A percentile compares a stretch with the other conserved stretches of the same genome.
Evolutionary conservation across 2,797 vertebrate genomes (phyloP).

Genomic region (Rhinella marina): DNA sequence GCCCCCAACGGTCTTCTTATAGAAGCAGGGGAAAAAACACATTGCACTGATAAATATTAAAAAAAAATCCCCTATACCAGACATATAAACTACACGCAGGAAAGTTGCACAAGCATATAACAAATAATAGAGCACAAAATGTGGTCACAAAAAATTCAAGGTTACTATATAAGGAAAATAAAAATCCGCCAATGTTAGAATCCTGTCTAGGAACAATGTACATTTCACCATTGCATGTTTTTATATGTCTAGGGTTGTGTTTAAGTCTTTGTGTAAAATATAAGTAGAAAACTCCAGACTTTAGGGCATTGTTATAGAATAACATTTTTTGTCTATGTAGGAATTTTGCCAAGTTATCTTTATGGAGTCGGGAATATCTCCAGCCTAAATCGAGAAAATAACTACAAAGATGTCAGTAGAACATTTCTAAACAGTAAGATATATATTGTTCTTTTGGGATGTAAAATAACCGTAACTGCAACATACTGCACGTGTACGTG

Average conservation of each 20-base stretch:
- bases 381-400: neutral
- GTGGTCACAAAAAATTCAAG: neutral
- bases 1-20: too few species aligned
- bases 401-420: neutral
- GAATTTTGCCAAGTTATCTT: neutral
- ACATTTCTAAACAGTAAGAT: neutral
- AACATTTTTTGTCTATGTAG: conserved; percentile 13
- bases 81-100: neutral
- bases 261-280: conserved; percentile 5
- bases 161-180: neutral
- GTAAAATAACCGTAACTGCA: neutral
- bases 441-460: neutral
- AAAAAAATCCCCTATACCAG: neutral
- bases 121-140: neutral
- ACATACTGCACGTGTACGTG: neutral
- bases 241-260: neutral
- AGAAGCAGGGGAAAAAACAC: too few species aligned
- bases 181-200: neutral
- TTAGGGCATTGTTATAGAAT: conserved; percentile 19
- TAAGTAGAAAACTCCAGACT: conserved; percentile 8
- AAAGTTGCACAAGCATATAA: neutral
- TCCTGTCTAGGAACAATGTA: neutral
- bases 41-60: neutral
- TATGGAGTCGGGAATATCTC: conserved; percentile 3
- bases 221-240: conserved; percentile 33